Evolutionary conservation across 2,113 vertebrate species (phyloP), one percentile per base, ranked within the genome.

Genomic region (Scophthalmus maximus): DNA sequence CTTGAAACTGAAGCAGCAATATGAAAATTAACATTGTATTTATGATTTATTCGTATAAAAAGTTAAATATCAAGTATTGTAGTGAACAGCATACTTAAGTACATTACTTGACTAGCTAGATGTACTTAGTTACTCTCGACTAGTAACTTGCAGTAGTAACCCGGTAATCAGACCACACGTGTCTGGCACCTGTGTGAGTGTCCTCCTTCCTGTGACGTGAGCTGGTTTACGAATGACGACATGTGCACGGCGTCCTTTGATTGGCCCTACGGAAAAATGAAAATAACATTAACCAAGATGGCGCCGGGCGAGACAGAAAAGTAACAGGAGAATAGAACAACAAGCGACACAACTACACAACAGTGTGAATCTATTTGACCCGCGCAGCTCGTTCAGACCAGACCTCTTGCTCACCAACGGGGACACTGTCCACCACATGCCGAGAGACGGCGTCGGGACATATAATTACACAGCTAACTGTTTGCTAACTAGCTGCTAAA

Each of bases 251-350:
- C 17, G n/a, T 42, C 30, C 36, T 52, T 61, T 73, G 78, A 89
- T 92, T 85, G 86, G 90, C 63, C 64, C 55, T 44, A 72, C 63
- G 52, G 72, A 70, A 49, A 86, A 85, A 73, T 75, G 82, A 82
- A 79, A 86, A 86, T 87, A 84, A 90, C 84, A 91, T 91, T 81
- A 89, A 79, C 70, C 88, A 94, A 94, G 91, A 94, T 94, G 93
- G 93, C 92, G 92, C 75, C 53, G 74, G 77, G 80, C 73, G 81
- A 68, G 36, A 47, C 62, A 63, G 85, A 73, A 88, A 90, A 93
- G 88, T 91, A 89, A 90, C 76, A 76, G 85, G 78, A 79, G 68
- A 75, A 79, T 47, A 88, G 78, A 83, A 81, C 73, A 83, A 78
- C 71, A 87, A 88, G 65, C 81, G 51, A 57, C 26, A 65, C 68